Conservation (phyloP, 2,888 invertebrate species). For the Apotomis turbidana region DNA sequence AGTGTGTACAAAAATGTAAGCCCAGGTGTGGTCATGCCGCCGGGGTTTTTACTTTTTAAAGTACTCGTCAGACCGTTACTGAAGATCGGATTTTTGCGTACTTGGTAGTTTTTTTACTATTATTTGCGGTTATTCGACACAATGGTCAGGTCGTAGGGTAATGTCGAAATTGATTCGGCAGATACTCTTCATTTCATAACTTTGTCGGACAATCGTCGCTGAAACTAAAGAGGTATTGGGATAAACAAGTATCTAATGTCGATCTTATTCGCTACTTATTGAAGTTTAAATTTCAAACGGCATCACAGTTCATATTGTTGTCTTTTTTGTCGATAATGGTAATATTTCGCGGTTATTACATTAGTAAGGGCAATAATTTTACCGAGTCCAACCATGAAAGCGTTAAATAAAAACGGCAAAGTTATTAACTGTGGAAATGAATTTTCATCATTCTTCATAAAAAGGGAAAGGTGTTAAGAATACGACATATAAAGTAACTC, state of each 20-base stretch:
- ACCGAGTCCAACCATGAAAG: neutral
- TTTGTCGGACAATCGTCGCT: slow-evolving; percentile 19
- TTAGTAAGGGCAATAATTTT: slow-evolving; percentile 24
- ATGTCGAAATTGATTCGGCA: slow-evolving; percentile 30
- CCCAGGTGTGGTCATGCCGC: neutral
- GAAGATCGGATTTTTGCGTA: neutral
- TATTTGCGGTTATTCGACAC: slow-evolving; percentile 21
- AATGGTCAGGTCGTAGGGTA: slow-evolving; percentile 24
- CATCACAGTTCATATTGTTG: no score
- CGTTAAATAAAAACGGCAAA: neutral
- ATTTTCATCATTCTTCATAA: neutral
- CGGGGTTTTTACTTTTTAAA: neutral
- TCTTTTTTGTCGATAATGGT: neutral
- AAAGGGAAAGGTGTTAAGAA: neutral
- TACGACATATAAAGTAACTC: neutral
- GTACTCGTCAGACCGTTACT: neutral
- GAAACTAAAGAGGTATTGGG: neutral
- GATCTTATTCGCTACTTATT: neutral
- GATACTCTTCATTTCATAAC: slow-evolving; percentile 16
- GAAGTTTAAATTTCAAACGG: neutral
- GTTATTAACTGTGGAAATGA: neutral
- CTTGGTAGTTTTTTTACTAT: slow-evolving; percentile 13
- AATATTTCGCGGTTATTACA: slow-evolving; percentile 28
- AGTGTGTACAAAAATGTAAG: neutral
- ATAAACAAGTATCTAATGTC: neutral